Base-by-base conservation (phyloP, 2,113 vertebrate species). In the Tautogolabrus adspersus region DNA sequence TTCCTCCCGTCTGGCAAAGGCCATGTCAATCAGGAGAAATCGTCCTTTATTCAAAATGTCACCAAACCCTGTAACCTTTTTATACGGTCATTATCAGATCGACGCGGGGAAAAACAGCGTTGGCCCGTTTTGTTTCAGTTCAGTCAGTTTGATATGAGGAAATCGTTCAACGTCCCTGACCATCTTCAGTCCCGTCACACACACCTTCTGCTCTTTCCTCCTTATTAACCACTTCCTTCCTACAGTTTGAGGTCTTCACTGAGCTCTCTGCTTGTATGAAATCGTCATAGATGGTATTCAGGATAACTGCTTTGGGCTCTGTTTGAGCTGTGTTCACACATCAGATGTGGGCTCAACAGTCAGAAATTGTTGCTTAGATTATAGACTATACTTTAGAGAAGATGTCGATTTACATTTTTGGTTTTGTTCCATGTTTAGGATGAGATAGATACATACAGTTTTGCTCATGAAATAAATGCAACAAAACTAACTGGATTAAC, bases 151-250 rank as follows among this genome's bases (percentile, higher is more conserved):
- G 34, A 64, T 22, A 8, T 78, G 81, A 77, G 55, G 79, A 51
- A 66, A 75, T 42, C 19, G 10, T 76, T 59, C n/a, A 72, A 73
- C 70, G 37, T 78, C 34, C n/a, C 40, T 73, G 55, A 79, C 66
- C 67, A 46, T 74, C 21, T 65, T 60, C 60, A 40, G 47, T 40
- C n/a, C 51, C 13, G 11, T 49, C 54, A 51, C 40, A 2, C 47
- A 51, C 40, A 2, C 47, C 19, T 0, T 56, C 71, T 54, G 72
- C 73, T 52, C 66, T 57, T 81, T 74, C 57, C 74, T 81, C 46
- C 61, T 30, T 6, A 66, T 54, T 58, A 70, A 79, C 86, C 83
- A 87, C 91, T 89, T 88, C 86, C 90, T 92, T 87, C 86, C 84
- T 83, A 1, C 46, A 5, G 64, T 66, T 68, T 60, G 37, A 57